These are phyloP conservation scores for Erythrolamprus reginae DNA, from an alignment of 2,113 vertebrate genomes.

Conservation along the genomic window DNA sequence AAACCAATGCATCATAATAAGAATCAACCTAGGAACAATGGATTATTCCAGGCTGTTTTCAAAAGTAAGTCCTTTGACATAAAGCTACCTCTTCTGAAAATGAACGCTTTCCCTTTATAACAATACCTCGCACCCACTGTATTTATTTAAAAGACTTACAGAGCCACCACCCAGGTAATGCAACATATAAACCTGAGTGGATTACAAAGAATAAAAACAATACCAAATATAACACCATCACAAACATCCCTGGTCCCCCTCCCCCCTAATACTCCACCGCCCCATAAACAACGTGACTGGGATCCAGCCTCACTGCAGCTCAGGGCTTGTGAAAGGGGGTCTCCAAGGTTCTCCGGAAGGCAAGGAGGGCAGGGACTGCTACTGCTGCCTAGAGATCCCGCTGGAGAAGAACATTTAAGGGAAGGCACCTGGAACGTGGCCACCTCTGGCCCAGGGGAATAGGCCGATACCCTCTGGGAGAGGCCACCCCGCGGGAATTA, in stretches of 20 bases:
- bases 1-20: not conserved
- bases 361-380: not conserved
- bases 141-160: not conserved
- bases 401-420: not conserved
- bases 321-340: not conserved
- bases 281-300: not conserved
- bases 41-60: not conserved
- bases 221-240: not conserved
- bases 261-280: not conserved
- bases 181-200: not conserved
- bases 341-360: not conserved
- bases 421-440: not conserved
- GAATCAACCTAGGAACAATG: not conserved
- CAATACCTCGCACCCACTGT: not conserved
- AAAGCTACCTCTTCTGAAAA: not conserved
- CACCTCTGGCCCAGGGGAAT: not conserved
- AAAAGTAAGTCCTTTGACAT: not conserved
- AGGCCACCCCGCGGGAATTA: not conserved
- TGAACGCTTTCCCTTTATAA: not conserved
- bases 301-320: not conserved
- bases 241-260: not conserved
- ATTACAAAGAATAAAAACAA: not conserved
- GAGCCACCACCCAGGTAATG: not conserved
- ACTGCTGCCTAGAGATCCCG: not conserved
- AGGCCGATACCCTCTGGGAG: not conserved